Conservation (phyloP, 2,888 invertebrate species). For the Andrena chrysosceles region DNA sequence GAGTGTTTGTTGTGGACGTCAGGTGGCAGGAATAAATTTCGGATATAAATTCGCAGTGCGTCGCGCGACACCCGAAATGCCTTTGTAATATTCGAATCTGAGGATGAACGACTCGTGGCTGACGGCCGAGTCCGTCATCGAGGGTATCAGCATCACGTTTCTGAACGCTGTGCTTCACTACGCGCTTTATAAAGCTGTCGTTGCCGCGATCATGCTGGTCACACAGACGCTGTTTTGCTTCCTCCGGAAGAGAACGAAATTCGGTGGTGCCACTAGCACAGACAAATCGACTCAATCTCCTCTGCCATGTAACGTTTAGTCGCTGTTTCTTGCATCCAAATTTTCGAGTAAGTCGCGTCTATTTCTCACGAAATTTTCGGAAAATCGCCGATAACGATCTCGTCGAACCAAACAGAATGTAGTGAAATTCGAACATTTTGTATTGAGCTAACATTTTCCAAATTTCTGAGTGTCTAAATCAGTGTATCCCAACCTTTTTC, state of each 20-base stretch:
- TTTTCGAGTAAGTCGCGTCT: conserved; percentile 45
- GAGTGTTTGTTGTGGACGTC: background rate
- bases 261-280: conserved; percentile 41
- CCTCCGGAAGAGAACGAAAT: conserved; percentile 59
- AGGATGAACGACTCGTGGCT: conserved; percentile 44
- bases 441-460: no score
- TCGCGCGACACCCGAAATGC: background rate
- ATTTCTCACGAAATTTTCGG: background rate
- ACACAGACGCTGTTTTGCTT: conserved; percentile 67
- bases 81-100: background rate
- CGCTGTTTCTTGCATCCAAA: conserved; percentile 49
- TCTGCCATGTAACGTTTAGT: conserved; percentile 48
- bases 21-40: background rate
- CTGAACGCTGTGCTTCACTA: conserved; percentile 78
- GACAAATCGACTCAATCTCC: conserved; percentile 34
- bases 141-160: conserved; percentile 69
- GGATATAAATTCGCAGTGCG: conserved; percentile 7
- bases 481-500: no score
- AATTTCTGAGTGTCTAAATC: no score
- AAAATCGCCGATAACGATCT: background rate
- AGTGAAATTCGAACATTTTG: background rate
- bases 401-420: background rate
- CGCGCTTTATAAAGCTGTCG: conserved; percentile 74
- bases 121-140: conserved; percentile 67
- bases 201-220: conserved; percentile 69